Percentiles rank a stretch among this genome's conserved stretches.
These are phyloP conservation scores for Pseudochirops cupreus DNA, from an alignment of 2,797 vertebrate species.

Conservation along the genomic window DNA sequence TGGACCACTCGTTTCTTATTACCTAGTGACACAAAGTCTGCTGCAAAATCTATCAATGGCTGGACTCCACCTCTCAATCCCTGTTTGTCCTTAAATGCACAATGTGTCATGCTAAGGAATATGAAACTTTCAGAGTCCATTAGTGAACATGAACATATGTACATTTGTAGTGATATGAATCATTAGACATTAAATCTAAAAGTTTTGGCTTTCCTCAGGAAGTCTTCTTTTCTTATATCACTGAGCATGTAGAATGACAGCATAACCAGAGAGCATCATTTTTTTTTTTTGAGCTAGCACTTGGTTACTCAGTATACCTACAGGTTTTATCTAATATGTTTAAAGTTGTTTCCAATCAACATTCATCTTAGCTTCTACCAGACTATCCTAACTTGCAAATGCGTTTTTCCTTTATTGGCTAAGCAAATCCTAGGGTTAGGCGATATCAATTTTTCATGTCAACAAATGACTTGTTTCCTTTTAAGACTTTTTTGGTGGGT, in stretches of 20 bases:
- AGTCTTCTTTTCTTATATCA: accelerated
- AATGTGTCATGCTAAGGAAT: accelerated
- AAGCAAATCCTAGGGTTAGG: not conserved
- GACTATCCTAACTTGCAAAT: accelerated
- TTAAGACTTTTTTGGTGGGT: not conserved
- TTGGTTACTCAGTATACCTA: accelerated
- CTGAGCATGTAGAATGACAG: not conserved
- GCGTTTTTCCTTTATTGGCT: not conserved
- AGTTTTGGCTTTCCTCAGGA: too few species aligned
- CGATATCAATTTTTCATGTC: accelerated
- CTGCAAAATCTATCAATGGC: accelerated
- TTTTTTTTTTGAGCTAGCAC: accelerated
- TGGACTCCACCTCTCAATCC: accelerated
- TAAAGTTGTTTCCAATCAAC: accelerated
- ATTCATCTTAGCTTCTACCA: too few species aligned
- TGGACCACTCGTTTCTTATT: accelerated
- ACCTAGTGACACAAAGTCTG: accelerated
- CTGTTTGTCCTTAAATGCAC: not conserved
- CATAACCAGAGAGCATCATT: not conserved
- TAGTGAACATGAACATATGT: accelerated
- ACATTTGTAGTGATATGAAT: not conserved
- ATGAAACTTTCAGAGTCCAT: accelerated
- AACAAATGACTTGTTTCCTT: not conserved
- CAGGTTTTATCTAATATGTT: not conserved
- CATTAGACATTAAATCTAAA: accelerated